Conservation (phyloP, 2,797 vertebrate genomes). For the Myotis findleyi region DNA sequence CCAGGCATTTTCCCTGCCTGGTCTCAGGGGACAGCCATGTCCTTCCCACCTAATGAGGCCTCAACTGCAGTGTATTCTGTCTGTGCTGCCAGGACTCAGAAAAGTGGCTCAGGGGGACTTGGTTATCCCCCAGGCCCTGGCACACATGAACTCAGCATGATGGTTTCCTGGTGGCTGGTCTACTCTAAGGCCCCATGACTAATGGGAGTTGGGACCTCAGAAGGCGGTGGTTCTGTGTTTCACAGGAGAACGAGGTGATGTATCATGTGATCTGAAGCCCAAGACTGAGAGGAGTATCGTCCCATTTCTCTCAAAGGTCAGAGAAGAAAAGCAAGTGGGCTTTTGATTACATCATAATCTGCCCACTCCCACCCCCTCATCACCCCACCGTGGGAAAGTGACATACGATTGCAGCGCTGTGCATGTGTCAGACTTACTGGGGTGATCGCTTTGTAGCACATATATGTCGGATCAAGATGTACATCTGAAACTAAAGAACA, state of each 20-base stretch:
- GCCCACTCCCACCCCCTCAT: neutral
- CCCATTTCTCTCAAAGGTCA: neutral
- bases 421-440: neutral
- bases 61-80: neutral
- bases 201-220: neutral
- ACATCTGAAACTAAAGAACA: neutral
- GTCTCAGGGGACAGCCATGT: neutral
- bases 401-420: neutral
- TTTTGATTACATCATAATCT: neutral
- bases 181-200: neutral
- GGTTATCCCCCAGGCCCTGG: neutral
- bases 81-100: neutral
- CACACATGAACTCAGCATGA: neutral
- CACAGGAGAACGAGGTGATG: neutral
- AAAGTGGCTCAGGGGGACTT: neutral
- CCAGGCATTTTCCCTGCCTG: too few relatives aligned
- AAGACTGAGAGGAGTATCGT: neutral
- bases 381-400: neutral
- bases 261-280: neutral
- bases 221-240: neutral
- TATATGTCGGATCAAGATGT: neutral
- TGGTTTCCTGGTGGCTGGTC: neutral
- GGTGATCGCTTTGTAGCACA: neutral
- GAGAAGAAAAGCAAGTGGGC: neutral
- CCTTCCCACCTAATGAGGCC: too few relatives aligned